A percentile compares a stretch with the other conserved stretches of the same genome.
Conservation (phyloP, 2,888 invertebrate species). For the Erebia ligea region DNA sequence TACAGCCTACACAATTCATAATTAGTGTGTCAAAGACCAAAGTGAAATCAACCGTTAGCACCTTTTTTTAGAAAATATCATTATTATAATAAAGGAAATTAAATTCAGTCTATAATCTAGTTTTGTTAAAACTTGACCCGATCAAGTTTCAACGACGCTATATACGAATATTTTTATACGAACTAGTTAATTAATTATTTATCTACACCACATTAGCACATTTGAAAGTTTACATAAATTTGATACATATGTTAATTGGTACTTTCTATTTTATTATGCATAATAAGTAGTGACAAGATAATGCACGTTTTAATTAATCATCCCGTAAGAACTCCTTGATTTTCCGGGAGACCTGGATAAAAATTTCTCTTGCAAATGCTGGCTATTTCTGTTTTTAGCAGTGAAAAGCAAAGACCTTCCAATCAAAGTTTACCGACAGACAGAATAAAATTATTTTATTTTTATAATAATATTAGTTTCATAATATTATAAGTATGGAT, state of each 20-base stretch:
- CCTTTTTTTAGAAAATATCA: not conserved
- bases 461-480: not conserved
- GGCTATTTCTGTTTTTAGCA: no score
- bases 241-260: no score
- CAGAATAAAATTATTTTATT: not conserved
- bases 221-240: not conserved
- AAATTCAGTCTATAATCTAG: not conserved
- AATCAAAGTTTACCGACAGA: no score
- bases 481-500: no score
- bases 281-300: no score
- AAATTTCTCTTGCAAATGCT: no score
- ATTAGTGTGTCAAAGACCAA: not conserved
- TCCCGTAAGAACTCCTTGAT: no score
- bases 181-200: not conserved
- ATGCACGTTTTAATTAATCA: no score
- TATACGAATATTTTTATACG: not conserved
- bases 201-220: slow-evolving; percentile 4
- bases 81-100: not conserved
- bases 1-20: no score
- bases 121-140: not conserved
- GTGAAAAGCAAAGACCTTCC: no score
- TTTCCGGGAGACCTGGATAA: no score
- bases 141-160: not conserved
- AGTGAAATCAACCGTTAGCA: slow-evolving; percentile 2
- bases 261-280: no score